A percentile compares a stretch with the other conserved stretches of the same genome.
Conservation (phyloP, 2,888 invertebrate genomes). For the Cremastobaeus sp. region DNA sequence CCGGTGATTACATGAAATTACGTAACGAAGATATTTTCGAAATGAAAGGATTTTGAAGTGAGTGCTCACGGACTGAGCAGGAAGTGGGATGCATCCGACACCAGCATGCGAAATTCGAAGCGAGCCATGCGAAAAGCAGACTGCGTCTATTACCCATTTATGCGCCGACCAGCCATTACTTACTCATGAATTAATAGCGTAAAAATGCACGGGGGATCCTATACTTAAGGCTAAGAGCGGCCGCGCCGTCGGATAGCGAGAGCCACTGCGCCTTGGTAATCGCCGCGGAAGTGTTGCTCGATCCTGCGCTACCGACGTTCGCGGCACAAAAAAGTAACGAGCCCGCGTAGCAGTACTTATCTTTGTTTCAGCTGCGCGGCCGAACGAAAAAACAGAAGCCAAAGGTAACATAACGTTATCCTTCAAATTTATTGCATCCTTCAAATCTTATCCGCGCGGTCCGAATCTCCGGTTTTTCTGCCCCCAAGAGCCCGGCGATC, state of each 20-base stretch:
- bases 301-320: conserved; percentile 42
- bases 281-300: conserved; percentile 50
- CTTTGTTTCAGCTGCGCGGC: conserved; percentile 24
- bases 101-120: conserved; percentile 50
- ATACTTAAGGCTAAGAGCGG: conserved; percentile 51
- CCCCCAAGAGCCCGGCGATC: too few relatives aligned
- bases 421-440: too few relatives aligned
- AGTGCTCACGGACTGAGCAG: conserved; percentile 30
- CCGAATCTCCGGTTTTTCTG: too few relatives aligned
- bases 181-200: conserved; percentile 55
- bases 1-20: conserved; percentile 34
- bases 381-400: background rate
- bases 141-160: conserved; percentile 53
- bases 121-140: conserved; percentile 50
- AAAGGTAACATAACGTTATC: conserved; percentile 1
- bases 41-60: conserved; percentile 39
- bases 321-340: conserved; percentile 40
- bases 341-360: conserved; percentile 24
- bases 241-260: conserved; percentile 44
- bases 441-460: too few relatives aligned
- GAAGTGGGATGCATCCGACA: conserved; percentile 34
- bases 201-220: conserved; percentile 52
- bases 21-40: conserved; percentile 35
- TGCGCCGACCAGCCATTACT: conserved; percentile 50
- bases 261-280: conserved; percentile 48